phyloP scores from a whole-genome alignment of 2,888 invertebrate species.

The Osedax fenrisi region DNA sequence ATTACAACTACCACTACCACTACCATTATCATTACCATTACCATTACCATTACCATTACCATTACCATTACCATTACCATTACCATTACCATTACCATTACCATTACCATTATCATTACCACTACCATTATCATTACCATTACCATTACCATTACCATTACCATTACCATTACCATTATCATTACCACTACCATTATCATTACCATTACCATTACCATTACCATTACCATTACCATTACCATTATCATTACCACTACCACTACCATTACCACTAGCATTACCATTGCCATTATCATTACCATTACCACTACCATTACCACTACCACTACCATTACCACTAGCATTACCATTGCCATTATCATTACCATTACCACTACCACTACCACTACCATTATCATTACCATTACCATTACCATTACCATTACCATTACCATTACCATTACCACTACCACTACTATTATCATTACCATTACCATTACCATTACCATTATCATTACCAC shows the following conservation, averaged over 20 bases:
- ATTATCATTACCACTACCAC: slow-evolving; percentile 14
- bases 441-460: neutral
- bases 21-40: slow-evolving; percentile 21
- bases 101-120: slow-evolving; percentile 19
- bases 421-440: neutral
- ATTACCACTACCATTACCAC: neutral
- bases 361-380: neutral
- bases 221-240: slow-evolving; percentile 19
- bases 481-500: neutral
- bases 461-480: neutral
- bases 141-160: slow-evolving; percentile 4
- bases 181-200: slow-evolving; percentile 17
- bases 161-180: slow-evolving; percentile 20
- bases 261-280: slow-evolving; percentile 6
- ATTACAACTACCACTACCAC: slow-evolving; percentile 12
- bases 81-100: slow-evolving; percentile 23
- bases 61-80: slow-evolving; percentile 25
- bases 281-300: slow-evolving; percentile 42
- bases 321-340: too few species aligned
- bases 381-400: neutral
- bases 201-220: slow-evolving; percentile 22
- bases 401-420: neutral
- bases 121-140: neutral
- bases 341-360: neutral
- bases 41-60: slow-evolving; percentile 21